phyloP scores from a whole-genome alignment of 2,888 invertebrate species.

The Marasmarcha lunaedactyla region DNA sequence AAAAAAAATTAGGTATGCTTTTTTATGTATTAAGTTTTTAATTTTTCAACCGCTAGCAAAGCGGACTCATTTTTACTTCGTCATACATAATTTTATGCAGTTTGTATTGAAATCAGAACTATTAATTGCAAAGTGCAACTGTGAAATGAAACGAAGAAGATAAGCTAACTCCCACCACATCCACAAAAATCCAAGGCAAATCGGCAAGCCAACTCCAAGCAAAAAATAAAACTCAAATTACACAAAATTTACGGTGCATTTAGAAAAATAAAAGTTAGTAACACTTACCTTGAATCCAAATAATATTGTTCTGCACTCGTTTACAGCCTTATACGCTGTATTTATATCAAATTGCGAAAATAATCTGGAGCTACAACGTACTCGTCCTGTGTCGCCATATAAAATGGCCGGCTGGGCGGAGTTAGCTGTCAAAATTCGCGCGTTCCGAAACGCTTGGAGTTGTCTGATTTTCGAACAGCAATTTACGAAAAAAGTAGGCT shows the following conservation, averaged over 20 bases:
- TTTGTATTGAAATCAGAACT: slow-evolving; percentile 4
- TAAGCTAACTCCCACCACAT: slow-evolving; percentile 9
- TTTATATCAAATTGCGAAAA: slow-evolving; percentile 5
- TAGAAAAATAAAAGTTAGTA: slow-evolving; percentile 6
- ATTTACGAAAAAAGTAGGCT: slow-evolving; percentile 7
- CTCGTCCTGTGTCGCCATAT: slow-evolving; percentile 6
- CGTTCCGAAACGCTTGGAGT: slow-evolving; percentile 9
- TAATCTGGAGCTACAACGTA: slow-evolving; percentile 3
- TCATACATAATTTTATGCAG: slow-evolving; percentile 4
- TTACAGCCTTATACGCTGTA: slow-evolving; percentile 6
- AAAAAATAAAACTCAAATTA: slow-evolving; percentile 8
- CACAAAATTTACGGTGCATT: slow-evolving; percentile 7
- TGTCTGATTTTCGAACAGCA: slow-evolving; percentile 10
- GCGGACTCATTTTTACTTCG: slow-evolving; percentile 6
- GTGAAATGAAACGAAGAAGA: slow-evolving; percentile 6
- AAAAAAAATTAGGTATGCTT: slow-evolving; percentile 6
- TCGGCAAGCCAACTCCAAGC: slow-evolving; percentile 10
- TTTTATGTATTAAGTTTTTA: slow-evolving; percentile 2
- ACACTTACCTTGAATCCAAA: slow-evolving; percentile 9
- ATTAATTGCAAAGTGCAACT: slow-evolving; percentile 6
- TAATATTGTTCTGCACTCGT: slow-evolving; percentile 8
- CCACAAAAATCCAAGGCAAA: slow-evolving; percentile 8
- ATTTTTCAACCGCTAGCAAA: slow-evolving; percentile 3
- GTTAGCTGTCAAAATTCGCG: slow-evolving; percentile 10
- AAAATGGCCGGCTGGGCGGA: slow-evolving; percentile 12